Conservation (phyloP, 2,797 vertebrate genomes). For the Xenops minutus region DNA sequence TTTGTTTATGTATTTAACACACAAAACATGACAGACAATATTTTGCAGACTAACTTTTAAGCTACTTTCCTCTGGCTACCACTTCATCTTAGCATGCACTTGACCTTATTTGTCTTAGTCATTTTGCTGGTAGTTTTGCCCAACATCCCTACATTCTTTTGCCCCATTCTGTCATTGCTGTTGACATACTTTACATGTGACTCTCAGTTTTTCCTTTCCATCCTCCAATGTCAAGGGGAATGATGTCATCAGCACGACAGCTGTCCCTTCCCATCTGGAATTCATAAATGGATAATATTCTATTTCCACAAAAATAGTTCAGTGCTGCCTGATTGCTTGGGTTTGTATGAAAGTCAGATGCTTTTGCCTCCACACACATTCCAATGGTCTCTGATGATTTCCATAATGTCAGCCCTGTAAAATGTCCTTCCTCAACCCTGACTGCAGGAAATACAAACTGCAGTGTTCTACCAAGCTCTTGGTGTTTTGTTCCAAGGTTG, state of each 20-base stretch:
- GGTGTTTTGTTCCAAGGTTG: background rate
- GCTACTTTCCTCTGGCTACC: background rate
- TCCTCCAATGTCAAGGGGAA: background rate
- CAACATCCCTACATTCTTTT: background rate
- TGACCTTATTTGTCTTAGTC: background rate
- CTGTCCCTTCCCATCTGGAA: constrained; percentile 31
- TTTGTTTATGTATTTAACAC: background rate
- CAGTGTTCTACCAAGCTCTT: background rate
- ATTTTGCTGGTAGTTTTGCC: background rate
- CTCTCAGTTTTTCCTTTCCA: background rate
- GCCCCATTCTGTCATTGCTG: background rate
- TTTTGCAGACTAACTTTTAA: background rate
- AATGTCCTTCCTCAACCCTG: background rate
- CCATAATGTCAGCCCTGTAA: background rate
- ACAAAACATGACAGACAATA: background rate
- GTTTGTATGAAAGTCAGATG: background rate
- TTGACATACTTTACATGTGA: background rate
- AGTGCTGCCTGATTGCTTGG: background rate
- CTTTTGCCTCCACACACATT: background rate
- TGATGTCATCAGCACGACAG: background rate
- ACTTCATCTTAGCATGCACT: background rate
- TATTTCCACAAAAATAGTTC: constrained; percentile 11
- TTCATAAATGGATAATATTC: constrained; percentile 19
- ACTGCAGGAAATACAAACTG: background rate
- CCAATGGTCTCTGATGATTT: background rate